phyloP scores from a whole-genome alignment of 2,113 vertebrate species.

The Dendrocopos noguchii region DNA sequence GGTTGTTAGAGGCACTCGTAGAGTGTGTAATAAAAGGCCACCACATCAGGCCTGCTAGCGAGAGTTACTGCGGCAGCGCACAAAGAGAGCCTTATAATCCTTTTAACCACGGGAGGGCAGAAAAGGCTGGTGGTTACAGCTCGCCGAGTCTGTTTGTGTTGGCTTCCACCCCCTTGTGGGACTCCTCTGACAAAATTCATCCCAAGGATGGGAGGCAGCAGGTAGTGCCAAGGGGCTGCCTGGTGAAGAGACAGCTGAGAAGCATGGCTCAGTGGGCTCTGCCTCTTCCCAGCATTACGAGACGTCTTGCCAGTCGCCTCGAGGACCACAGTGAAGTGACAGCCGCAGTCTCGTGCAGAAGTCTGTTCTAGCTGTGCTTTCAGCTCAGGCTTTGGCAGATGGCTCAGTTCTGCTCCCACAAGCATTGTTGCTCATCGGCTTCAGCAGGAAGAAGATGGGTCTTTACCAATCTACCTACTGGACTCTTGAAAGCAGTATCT shows the following conservation, averaged over 20 bases:
- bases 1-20: constrained; percentile 80
- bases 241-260: neutral
- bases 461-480: neutral
- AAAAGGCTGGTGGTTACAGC: constrained; percentile 41
- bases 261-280: accelerated
- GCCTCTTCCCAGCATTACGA: neutral
- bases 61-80: neutral
- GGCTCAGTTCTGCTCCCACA: neutral
- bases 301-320: accelerated
- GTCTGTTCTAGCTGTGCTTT: neutral
- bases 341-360: neutral
- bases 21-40: constrained; percentile 81
- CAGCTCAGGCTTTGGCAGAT: neutral
- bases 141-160: neutral
- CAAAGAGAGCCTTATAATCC: constrained; percentile 40
- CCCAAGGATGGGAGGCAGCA: neutral
- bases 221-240: neutral
- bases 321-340: neutral
- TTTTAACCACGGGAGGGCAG: constrained; percentile 55
- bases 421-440: neutral
- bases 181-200: neutral
- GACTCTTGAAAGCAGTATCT: neutral
- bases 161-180: neutral
- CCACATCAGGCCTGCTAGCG: constrained; percentile 41
- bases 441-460: accelerated